These are phyloP conservation scores for Tachyglossus aculeatus DNA, from an alignment of 2,797 vertebrate genomes.

Conservation along the genomic window DNA sequence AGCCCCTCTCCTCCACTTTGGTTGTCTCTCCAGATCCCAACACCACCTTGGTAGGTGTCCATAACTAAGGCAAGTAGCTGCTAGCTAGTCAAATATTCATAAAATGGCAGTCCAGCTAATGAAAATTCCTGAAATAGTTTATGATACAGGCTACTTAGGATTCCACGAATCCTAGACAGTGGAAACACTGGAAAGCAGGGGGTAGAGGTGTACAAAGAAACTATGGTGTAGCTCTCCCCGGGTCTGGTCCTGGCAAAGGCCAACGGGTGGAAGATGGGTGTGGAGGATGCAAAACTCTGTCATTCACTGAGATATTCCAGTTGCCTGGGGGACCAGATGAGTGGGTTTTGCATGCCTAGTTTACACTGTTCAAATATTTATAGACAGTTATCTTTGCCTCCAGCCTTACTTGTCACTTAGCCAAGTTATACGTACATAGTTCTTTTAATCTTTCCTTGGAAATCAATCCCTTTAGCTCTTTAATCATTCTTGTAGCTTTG, in stretches of 20 bases:
- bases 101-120: no score
- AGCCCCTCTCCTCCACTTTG: no score
- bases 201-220: no score
- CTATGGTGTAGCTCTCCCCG: not conserved
- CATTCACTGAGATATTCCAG: constrained; percentile 2
- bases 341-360: constrained; percentile 47
- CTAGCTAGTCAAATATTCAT: no score
- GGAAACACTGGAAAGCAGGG: no score
- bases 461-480: constrained; percentile 64
- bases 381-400: constrained; percentile 67
- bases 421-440: constrained; percentile 67
- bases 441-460: constrained; percentile 71
- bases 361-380: constrained; percentile 73
- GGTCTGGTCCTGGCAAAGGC: not conserved
- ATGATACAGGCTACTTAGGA: no score
- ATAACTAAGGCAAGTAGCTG: no score
- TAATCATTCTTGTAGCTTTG: constrained; percentile 47
- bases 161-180: no score
- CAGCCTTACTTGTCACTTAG: constrained; percentile 68
- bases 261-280: not conserved
- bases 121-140: no score
- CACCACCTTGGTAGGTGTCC: no score
- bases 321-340: constrained; percentile 39
- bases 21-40: no score
- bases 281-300: constrained; percentile 13